phyloP scores from a whole-genome alignment of 2,113 vertebrate species.

The Sprattus sprattus region DNA sequence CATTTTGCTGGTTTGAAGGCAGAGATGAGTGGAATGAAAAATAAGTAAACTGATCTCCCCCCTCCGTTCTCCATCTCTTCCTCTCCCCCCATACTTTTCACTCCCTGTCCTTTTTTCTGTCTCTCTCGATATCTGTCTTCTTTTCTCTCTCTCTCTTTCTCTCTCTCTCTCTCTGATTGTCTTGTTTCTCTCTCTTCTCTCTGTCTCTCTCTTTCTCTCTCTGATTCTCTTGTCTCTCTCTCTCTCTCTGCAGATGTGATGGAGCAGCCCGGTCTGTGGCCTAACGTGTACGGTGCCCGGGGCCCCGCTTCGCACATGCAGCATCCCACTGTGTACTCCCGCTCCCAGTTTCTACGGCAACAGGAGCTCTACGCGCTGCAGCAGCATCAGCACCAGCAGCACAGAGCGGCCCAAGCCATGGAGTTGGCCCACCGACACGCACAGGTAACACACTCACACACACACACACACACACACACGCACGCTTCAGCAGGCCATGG shows the following conservation, averaged over 20 bases:
- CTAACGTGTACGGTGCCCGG: slow-evolving; percentile 84
- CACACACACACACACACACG: neutral
- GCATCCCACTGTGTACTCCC: slow-evolving; percentile 86
- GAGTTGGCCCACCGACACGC: slow-evolving; percentile 71
- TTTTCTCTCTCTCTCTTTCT: neutral
- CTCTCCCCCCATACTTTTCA: neutral
- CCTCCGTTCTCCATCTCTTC: neutral
- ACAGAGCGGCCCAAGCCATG: slow-evolving; percentile 74
- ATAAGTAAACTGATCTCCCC: neutral
- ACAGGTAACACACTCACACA: slow-evolving; percentile 57
- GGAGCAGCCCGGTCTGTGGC: slow-evolving; percentile 91
- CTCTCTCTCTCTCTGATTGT: neutral
- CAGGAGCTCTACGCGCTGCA: slow-evolving; percentile 91
- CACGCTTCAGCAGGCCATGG: neutral
- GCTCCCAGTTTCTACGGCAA: slow-evolving; percentile 88
- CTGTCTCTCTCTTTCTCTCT: slow-evolving; percentile 27
- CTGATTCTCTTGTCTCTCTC: slow-evolving; percentile 11
- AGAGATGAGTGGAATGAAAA: neutral
- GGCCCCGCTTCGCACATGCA: slow-evolving; percentile 86
- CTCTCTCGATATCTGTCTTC: slow-evolving; percentile 9
- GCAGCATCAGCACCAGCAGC: slow-evolving; percentile 74
- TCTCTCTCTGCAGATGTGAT: slow-evolving; percentile 79
- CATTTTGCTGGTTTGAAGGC: neutral
- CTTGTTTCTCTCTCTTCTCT: neutral
- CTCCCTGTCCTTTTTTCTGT: neutral